Evolutionary conservation across 2,888 invertebrate genomes (phyloP), one percentile per base, ranked within the genome.

Genomic region (Pherbina coryleti): DNA sequence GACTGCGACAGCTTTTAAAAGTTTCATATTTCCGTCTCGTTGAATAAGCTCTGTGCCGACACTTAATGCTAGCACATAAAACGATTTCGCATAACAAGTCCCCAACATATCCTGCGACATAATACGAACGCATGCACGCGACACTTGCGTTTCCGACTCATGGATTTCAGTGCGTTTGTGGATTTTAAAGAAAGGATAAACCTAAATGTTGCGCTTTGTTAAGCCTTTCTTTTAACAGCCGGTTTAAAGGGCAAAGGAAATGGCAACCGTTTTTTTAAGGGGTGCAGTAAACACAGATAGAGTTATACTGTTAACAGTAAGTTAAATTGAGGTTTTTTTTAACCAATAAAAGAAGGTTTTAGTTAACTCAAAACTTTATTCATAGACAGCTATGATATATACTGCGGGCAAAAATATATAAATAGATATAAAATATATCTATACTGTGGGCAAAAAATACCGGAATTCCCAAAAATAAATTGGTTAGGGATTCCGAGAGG

Each of bases 51-150:
- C n/a, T 55, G 34, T 57, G 49, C 57, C 72, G 19, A 22, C 60
- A 34, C 71, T 75, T 51, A 67, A 55, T 34, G 74, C 73, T 25
- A 66, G 55, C 51, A 74, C 62, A 70, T 53, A 85, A 86, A 85
- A 85, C 86, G 83, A 76, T 75, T 76, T 51, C 76, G 62, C 22
- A 19, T 55, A 66, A 55, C n/a, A 60, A 34, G n/a, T 64, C 34
- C 44, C 44, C 44, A 14, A 44, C 44, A 44, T 44, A 44, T 44
- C 44, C 37, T 14, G 14, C 5, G 28, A 53, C 53, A 37, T 44
- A 11, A 11, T 44, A 2, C 28, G 55, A 28, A 66, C 53, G 57
- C 75, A 71, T 66, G 37, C 51, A 53, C 19, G 55, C 37, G 51
- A 19, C 28, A 60, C 60, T 28, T 66, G 44, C 19, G 34, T 64